phyloP scores from a whole-genome alignment of 2,888 invertebrate species.

The Erebia aethiops region DNA sequence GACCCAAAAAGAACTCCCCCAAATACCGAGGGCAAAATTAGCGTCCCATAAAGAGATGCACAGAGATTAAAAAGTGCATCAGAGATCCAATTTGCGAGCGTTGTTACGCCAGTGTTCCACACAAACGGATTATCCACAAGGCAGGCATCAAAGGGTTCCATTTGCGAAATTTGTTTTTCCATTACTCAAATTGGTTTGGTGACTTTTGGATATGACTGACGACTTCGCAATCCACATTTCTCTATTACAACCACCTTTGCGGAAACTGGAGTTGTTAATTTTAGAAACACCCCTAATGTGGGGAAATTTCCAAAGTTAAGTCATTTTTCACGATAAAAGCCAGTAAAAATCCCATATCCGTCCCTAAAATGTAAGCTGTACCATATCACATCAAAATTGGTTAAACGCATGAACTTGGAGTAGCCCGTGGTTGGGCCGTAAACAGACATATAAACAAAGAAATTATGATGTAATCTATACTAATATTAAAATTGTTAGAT shows the following conservation, averaged over 20 bases:
- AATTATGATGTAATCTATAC: too few relatives aligned
- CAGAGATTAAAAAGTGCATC: conserved; percentile 28
- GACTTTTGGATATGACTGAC: conserved; percentile 17
- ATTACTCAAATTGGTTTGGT: conserved; percentile 53
- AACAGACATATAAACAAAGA: too few relatives aligned
- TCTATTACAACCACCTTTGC: conserved; percentile 1
- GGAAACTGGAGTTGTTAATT: not conserved
- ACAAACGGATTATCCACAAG: conserved; percentile 49
- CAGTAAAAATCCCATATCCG: too few relatives aligned
- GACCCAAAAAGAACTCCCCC: not conserved
- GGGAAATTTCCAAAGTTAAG: not conserved
- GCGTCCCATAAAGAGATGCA: conserved; percentile 25
- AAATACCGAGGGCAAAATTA: conserved; percentile 22
- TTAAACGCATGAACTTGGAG: too few relatives aligned
- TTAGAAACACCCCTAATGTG: not conserved
- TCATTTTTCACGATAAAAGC: too few relatives aligned
- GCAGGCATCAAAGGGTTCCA: conserved; percentile 50
- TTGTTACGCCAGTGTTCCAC: conserved; percentile 40
- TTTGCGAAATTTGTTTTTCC: conserved; percentile 57
- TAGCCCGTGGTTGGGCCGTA: too few relatives aligned
- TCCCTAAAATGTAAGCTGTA: too few relatives aligned
- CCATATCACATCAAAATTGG: too few relatives aligned
- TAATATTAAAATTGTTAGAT: too few relatives aligned
- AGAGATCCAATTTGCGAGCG: conserved; percentile 25
- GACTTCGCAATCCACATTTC: conserved; percentile 7